Evolutionary conservation across 2,113 vertebrate genomes (phyloP).

Genomic region (Nasalis larvatus): DNA sequence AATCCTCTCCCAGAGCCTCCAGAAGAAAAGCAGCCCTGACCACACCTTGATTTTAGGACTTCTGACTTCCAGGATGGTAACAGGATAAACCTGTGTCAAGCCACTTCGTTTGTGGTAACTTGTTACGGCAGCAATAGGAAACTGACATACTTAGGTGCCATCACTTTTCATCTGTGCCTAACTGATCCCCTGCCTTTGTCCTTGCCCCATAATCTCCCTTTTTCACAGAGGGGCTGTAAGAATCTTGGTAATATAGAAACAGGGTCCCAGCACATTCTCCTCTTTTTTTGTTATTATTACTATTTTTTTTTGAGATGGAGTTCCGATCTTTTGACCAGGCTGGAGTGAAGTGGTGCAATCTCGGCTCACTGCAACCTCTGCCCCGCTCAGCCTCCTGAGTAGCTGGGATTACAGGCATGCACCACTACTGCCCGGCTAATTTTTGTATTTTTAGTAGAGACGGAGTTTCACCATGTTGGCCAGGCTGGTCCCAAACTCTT

Average conservation of each 20-base stretch:
- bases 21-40: neutral
- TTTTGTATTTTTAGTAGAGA: no score
- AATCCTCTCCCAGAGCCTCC: neutral
- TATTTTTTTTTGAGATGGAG: no score
- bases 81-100: neutral
- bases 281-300: no score
- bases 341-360: no score
- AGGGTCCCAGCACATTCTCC: neutral
- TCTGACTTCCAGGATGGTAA: neutral
- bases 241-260: no score
- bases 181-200: neutral
- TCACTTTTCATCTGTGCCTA: neutral
- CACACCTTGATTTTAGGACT: neutral
- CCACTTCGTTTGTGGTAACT: neutral
- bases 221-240: neutral
- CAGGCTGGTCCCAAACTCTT: no score
- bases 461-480: no score
- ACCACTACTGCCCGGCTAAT: no score
- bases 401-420: no score
- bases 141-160: neutral
- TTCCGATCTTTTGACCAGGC: no score
- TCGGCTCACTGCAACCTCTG: no score
- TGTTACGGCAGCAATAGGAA: neutral
- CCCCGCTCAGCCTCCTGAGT: no score
- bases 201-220: neutral